Percentiles rank a stretch among this genome's conserved stretches.
phyloP scores from a whole-genome alignment of 1,140 invertebrate genomes.

The Amphibalanus amphitrite region DNA sequence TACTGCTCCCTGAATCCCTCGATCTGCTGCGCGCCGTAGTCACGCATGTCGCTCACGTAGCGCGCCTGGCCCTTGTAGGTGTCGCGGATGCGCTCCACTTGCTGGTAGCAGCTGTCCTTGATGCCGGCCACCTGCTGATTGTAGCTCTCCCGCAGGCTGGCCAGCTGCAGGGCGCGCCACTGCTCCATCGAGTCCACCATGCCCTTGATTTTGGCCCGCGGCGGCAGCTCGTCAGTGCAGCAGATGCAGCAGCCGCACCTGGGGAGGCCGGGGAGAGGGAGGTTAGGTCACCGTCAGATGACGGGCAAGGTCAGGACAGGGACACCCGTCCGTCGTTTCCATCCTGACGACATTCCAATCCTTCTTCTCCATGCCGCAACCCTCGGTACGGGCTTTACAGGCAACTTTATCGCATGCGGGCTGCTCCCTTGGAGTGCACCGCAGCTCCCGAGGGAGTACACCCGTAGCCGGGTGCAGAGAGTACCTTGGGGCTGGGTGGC shows the following conservation, averaged over 20 bases:
- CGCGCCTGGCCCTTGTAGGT: conserved; percentile 74
- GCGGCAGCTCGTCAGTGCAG: conserved; percentile 42
- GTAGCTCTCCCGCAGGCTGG: conserved; percentile 71
- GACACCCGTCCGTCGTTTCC: too few relatives aligned
- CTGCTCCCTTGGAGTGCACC: too few relatives aligned
- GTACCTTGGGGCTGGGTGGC: too few relatives aligned
- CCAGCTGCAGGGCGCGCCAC: conserved; percentile 42
- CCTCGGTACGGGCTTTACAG: too few relatives aligned
- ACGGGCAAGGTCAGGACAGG: too few relatives aligned
- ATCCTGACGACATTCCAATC: too few relatives aligned
- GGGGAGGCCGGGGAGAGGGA: too few relatives aligned
- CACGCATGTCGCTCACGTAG: conserved; percentile 69
- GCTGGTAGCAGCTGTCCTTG: conserved; percentile 73
- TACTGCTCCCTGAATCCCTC: conserved; percentile 75
- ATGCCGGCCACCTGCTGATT: conserved; percentile 49
- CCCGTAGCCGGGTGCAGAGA: too few relatives aligned
- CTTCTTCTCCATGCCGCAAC: too few relatives aligned
- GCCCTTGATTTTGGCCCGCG: conserved; percentile 55
- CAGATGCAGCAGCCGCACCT: conserved; percentile 35
- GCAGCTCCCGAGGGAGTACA: too few relatives aligned
- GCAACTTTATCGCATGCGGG: too few relatives aligned
- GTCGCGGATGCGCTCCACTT: conserved; percentile 81
- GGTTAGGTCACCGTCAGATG: too few relatives aligned
- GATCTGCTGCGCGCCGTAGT: conserved; percentile 69
- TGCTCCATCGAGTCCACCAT: conserved; percentile 76